Base-by-base conservation (phyloP, 2,888 invertebrate species). In the Trichopoda pennipes region DNA sequence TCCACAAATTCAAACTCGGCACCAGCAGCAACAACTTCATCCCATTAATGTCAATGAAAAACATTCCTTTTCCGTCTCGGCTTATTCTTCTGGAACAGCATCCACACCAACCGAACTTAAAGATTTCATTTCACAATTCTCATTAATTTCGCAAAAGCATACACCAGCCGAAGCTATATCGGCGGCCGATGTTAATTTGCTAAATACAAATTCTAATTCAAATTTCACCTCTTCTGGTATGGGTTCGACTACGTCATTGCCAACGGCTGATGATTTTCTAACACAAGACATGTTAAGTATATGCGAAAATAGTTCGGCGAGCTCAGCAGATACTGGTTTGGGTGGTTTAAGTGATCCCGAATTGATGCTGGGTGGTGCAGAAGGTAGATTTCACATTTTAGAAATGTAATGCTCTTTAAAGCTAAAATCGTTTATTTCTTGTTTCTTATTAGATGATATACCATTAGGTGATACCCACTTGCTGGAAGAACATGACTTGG, bases 401-500 rank as follows among this genome's bases (percentile, higher is more conserved):
- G 9, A 21, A 53, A 38, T 51, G 7, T 10, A 0, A 3, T 14
- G 53, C 6, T 10, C 47, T 23, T 55, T 38, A 19, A 79, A 17
- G 28, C 3, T 28, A 32, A 35, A 66, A 64, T 51, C 60, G 23
- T 35, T 66, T n/a, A n/a, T n/a, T n/a, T 28, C 8, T 68, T 35
- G 28, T 81, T 78, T 76, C 73, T 53, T 51, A 68, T 84, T 84
- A 93, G 93, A 92, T 89, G 93, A 93, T 88, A 93, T 92, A 58
- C 92, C 92, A 23, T 86, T 91, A 89, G 90, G 90, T 77, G 91
- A 94, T 72, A 92, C 91, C 85, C 93, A 92, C 90, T 93, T 95
- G 61, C 90, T 95, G 84, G 95, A 95, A 87, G 94, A 94, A 87
- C 94, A 94, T 83, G 96, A 95, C 88, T 93, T 96, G 87, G 95